Percentiles rank a stretch among this genome's conserved stretches.
These are phyloP conservation scores for Halictus rubicundus DNA, from an alignment of 1,140 invertebrate species.

Conservation along the genomic window DNA sequence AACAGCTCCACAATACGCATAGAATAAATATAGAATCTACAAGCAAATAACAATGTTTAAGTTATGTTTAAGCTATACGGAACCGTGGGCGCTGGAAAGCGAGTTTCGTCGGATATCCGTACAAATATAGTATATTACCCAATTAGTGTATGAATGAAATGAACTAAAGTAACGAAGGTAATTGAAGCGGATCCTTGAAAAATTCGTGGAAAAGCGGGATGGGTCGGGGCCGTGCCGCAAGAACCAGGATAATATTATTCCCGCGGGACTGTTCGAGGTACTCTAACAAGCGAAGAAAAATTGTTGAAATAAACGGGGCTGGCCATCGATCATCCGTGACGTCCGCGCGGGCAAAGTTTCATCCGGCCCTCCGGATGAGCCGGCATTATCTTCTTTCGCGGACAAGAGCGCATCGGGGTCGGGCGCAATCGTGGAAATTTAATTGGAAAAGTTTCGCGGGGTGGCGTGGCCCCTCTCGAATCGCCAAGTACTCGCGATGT, in stretches of 20 bases:
- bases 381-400: slow-evolving; percentile 15
- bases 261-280: slow-evolving; percentile 8
- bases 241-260: neutral
- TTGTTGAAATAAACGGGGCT: slow-evolving; percentile 32
- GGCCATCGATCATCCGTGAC: slow-evolving; percentile 41
- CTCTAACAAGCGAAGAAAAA: slow-evolving; percentile 37
- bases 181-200: too few relatives aligned
- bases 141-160: too few relatives aligned
- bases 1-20: too few relatives aligned
- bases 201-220: neutral
- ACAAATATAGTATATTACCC: too few relatives aligned
- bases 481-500: slow-evolving; percentile 11
- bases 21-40: too few relatives aligned
- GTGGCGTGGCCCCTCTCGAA: slow-evolving; percentile 22
- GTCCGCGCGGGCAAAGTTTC: slow-evolving; percentile 13
- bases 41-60: too few relatives aligned
- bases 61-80: too few relatives aligned
- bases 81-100: too few relatives aligned
- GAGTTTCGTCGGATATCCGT: too few relatives aligned
- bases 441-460: slow-evolving; percentile 48
- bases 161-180: too few relatives aligned
- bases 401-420: neutral
- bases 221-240: too few relatives aligned
- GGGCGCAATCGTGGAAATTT: slow-evolving; percentile 21
- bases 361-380: neutral